Evolutionary conservation across 2,797 vertebrate species (phyloP).

Genomic region (Acipenser transmontanus): DNA sequence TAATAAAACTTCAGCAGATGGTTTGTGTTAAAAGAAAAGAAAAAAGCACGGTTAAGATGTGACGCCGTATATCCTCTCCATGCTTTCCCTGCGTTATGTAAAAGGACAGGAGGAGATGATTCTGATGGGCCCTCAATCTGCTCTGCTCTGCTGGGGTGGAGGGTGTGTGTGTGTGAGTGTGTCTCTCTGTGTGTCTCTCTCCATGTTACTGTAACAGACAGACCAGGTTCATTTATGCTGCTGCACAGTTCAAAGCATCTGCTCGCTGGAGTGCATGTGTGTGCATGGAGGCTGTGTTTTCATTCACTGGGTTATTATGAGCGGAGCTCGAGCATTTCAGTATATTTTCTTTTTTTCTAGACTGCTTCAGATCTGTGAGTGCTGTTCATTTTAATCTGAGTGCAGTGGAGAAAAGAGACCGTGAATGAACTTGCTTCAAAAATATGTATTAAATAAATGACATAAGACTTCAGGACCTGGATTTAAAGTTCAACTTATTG

Average conservation of each 20-base stretch:
- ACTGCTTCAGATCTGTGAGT: not conserved
- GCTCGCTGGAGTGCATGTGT: not conserved
- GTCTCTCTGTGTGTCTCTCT: constrained; percentile 11
- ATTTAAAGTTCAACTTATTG: not conserved
- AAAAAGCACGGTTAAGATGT: not conserved
- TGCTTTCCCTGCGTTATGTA: not conserved
- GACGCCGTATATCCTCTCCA: constrained; percentile 10
- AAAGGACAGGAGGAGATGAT: constrained; percentile 14
- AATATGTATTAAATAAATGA: not conserved
- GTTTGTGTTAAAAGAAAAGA: constrained; percentile 8
- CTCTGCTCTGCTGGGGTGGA: constrained; percentile 18
- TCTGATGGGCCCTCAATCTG: constrained; percentile 2
- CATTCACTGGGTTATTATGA: not conserved
- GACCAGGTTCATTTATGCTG: not conserved
- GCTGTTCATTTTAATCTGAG: not conserved
- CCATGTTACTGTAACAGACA: not conserved
- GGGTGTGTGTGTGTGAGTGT: constrained; percentile 15
- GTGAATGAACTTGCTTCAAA: not conserved
- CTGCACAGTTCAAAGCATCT: constrained; percentile 11
- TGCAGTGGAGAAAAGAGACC: not conserved
- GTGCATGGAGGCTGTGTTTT: not conserved
- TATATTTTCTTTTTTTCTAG: not conserved
- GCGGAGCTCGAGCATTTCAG: not conserved
- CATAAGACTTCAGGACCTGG: not conserved
- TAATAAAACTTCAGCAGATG: constrained; percentile 12